Conservation (phyloP, 1,140 invertebrate genomes). For the Drosophila melanica region DNA sequence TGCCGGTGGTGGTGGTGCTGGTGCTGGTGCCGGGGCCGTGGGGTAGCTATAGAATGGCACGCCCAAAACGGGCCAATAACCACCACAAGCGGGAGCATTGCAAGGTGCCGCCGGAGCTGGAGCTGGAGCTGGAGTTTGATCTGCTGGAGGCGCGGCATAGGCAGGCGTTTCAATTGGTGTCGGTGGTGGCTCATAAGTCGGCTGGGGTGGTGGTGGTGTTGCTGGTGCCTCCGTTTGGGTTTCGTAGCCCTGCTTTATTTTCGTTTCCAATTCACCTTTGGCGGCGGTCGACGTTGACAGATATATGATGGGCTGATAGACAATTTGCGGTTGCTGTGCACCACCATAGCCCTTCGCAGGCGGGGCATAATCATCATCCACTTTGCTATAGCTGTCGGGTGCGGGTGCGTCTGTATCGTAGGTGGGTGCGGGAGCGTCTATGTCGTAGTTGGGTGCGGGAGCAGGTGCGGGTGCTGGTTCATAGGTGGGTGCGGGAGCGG, state of each 20-base stretch:
- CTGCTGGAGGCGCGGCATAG: conserved; percentile 11
- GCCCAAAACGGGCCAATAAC: conserved; percentile 38
- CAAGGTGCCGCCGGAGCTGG: conserved; percentile 25
- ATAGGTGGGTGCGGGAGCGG: conserved; percentile 3
- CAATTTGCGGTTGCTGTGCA: conserved; percentile 56
- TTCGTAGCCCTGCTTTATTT: conserved; percentile 29
- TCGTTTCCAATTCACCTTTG: conserved; percentile 2
- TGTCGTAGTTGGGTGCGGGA: conserved; percentile 20
- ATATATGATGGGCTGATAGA: conserved; percentile 75
- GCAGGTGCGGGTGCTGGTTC: conserved; percentile 6
- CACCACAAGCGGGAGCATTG: conserved; percentile 24
- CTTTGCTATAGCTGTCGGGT: conserved; percentile 46
- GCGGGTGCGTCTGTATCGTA: conserved; percentile 11
- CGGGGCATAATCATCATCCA: conserved; percentile 20
- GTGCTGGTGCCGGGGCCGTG: neutral
- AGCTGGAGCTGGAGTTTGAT: conserved; percentile 18
- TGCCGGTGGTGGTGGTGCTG: conserved; percentile 16
- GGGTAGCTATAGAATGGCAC: conserved; percentile 43
- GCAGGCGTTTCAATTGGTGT: conserved; percentile 5
- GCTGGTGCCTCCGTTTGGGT: conserved; percentile 15
- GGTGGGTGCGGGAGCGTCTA: neutral
- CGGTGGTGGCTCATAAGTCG: conserved; percentile 23
- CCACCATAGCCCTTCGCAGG: conserved; percentile 35
- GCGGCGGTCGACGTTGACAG: conserved; percentile 34
- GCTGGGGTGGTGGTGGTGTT: conserved; percentile 8